Base-by-base conservation (phyloP, 1,140 invertebrate genomes). In the Bradysia coprophila region DNA sequence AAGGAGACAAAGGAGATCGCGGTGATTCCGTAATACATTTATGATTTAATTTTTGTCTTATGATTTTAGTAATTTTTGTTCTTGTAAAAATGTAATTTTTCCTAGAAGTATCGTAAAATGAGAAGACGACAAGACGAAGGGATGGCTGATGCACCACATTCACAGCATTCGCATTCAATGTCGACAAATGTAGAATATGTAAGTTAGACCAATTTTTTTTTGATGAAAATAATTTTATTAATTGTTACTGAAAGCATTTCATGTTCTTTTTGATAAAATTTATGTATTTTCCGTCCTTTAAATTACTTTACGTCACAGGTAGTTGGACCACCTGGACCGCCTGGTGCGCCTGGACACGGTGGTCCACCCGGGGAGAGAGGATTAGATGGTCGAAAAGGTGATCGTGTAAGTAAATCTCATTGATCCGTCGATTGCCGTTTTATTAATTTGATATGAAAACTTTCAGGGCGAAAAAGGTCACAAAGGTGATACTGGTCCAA, bases 1-100 rank as follows among this genome's bases (percentile, higher is more conserved):
- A 83, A 57, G 87, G 87, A 21, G 85, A 89, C 47, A 91, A 90
- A 59, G 88, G 88, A 24, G 86, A 91, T 52, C 86, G 88, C 60
- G 86, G 86, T 34, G 86, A 91, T 71, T 87, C 86, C 72, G 87
- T 90, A 66, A 79, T 76, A 73, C 20, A 36, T 40, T 13, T 42
- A 16, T 16, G n/a, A n/a, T n/a, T n/a, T n/a, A n/a, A n/a, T 37
- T 2, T 42, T 41, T 10, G 32, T 31, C n/a, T 16, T 41, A 31
- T 10, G 5, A 18, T 24, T 36, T 36, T 43, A 10, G 31, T 38
- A 38, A 19, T 38, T 38, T 6, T 43, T 2, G 11, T 40, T 33
- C 16, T 32, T 22, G 6, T 16, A n/a, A 3, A 22, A 39, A 42
- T 37, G 5, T 41, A 16, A 23, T 47, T 37, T 38, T 45, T 45